Conservation (phyloP, 2,888 invertebrate genomes). For the Plebejus argus region DNA sequence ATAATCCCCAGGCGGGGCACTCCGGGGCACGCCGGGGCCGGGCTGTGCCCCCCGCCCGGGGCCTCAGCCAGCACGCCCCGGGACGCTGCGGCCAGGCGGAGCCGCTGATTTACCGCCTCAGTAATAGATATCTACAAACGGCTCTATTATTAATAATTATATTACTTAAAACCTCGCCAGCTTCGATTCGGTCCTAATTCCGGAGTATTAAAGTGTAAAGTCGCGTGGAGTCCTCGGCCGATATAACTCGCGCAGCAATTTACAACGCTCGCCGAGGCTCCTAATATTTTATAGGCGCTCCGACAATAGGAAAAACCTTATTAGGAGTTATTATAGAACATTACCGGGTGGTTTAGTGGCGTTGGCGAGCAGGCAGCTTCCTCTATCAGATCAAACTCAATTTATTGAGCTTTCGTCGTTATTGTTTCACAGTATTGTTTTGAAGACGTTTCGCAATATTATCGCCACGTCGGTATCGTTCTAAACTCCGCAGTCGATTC, state of each 20-base stretch:
- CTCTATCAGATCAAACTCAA: slow-evolving; percentile 1
- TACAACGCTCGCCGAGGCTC: background rate
- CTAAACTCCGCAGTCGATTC: background rate
- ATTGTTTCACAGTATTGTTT: background rate
- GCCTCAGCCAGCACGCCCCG: background rate
- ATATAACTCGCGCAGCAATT: background rate
- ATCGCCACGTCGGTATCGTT: background rate
- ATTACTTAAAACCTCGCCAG: slow-evolving; percentile 1
- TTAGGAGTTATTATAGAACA: slow-evolving; percentile 6
- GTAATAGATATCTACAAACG: slow-evolving; percentile 19
- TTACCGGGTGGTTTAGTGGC: background rate
- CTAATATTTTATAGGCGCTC: background rate
- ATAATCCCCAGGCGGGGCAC: background rate
- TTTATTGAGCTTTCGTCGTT: background rate
- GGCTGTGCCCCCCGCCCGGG: background rate
- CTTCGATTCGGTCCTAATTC: background rate
- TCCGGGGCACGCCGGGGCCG: background rate
- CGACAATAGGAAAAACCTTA: slow-evolving; percentile 11
- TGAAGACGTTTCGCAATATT: background rate
- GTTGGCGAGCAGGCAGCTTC: background rate
- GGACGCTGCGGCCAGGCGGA: background rate
- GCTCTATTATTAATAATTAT: background rate
- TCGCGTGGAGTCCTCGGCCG: background rate
- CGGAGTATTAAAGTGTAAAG: background rate
- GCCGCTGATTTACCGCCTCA: background rate